These are phyloP conservation scores for Euclidia mi DNA, from an alignment of 2,888 invertebrate genomes.

Conservation along the genomic window DNA sequence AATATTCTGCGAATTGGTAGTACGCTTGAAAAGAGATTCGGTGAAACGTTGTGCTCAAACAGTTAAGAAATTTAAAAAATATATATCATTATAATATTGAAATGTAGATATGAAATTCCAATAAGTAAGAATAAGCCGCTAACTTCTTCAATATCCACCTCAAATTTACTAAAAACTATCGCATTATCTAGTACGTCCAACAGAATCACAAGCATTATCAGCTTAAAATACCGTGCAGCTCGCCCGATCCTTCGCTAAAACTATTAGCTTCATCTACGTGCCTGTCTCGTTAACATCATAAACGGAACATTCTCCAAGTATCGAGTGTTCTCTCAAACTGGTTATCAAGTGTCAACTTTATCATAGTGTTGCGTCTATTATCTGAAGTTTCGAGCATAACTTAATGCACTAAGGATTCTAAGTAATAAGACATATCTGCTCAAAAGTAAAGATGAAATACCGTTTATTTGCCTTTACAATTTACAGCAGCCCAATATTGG, in stretches of 20 bases:
- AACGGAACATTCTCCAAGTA: conserved; percentile 30
- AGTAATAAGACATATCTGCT: conserved; percentile 20
- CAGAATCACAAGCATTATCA: too few relatives aligned
- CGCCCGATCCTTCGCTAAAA: conserved; percentile 6
- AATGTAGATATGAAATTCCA: too few relatives aligned
- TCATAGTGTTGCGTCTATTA: conserved; percentile 36
- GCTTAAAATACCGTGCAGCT: neutral
- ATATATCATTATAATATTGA: too few relatives aligned
- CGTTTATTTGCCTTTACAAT: too few relatives aligned
- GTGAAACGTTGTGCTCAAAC: too few relatives aligned
- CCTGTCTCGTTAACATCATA: conserved; percentile 6
- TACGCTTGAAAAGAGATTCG: too few relatives aligned
- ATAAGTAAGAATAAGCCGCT: too few relatives aligned
- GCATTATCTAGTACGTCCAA: too few relatives aligned
- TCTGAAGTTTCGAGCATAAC: conserved; percentile 38
- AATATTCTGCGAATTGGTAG: too few relatives aligned
- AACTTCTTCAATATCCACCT: neutral
- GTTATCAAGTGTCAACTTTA: conserved; percentile 43
- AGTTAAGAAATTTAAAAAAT: too few relatives aligned
- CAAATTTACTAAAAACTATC: too few relatives aligned
- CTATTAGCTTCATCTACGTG: conserved; percentile 2
- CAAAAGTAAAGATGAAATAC: too few relatives aligned
- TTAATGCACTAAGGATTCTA: conserved; percentile 33
- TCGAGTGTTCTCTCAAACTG: conserved; percentile 21
- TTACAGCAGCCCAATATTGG: neutral